Evolutionary conservation across 2,888 invertebrate species (phyloP).

Genomic region (Galerucella calmariensis): DNA sequence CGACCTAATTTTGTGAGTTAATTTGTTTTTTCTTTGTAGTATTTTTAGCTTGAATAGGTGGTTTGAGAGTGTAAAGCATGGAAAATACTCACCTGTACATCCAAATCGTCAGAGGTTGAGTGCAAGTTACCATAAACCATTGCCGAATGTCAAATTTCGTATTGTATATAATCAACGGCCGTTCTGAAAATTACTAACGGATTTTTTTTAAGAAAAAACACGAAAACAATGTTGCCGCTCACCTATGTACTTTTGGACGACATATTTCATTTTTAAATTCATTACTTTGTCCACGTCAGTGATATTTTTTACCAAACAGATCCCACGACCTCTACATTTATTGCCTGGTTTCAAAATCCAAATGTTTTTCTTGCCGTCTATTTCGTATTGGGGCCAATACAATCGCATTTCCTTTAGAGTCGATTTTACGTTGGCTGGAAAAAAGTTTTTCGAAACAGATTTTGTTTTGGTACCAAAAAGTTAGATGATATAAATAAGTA

Average conservation of each 20-base stretch:
- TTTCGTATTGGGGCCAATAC: slow-evolving; percentile 84
- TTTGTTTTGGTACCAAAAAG: too few relatives aligned
- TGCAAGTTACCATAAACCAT: slow-evolving; percentile 93
- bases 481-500: too few relatives aligned
- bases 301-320: slow-evolving; percentile 85
- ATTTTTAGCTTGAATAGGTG: too few relatives aligned
- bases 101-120: slow-evolving; percentile 91
- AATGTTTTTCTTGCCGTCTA: slow-evolving; percentile 88
- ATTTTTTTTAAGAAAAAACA: slow-evolving; percentile 41
- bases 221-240: slow-evolving; percentile 52
- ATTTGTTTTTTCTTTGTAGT: too few relatives aligned
- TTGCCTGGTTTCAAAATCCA: slow-evolving; percentile 97
- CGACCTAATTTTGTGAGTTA: too few relatives aligned
- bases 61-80: not conserved
- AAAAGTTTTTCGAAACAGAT: not conserved
- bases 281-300: slow-evolving; percentile 84
- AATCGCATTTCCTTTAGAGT: slow-evolving; percentile 75
- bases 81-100: slow-evolving; percentile 79
- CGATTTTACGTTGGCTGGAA: slow-evolving; percentile 68
- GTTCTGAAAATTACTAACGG: slow-evolving; percentile 72
- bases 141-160: slow-evolving; percentile 96
- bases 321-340: slow-evolving; percentile 91
- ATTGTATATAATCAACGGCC: slow-evolving; percentile 86
- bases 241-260: slow-evolving; percentile 97
- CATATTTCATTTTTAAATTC: slow-evolving; percentile 81